Evolutionary conservation across 2,113 vertebrate genomes (phyloP), one percentile per base, ranked within the genome.

Genomic region (Scomber japonicus): DNA sequence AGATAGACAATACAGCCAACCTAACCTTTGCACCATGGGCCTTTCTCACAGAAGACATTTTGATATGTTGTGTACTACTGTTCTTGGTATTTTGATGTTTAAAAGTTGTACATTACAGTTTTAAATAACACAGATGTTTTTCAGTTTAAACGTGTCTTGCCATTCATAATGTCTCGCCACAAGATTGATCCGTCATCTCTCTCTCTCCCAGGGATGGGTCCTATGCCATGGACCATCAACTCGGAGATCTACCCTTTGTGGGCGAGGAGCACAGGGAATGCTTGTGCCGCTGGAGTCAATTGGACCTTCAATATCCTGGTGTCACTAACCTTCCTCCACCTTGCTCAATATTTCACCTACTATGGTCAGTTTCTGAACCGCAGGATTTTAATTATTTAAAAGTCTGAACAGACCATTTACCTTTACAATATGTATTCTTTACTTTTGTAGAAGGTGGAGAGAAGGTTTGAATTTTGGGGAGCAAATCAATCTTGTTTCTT

Each of bases 191-290:
- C 54, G 53, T 73, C 13, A 46, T 49, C 54, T 75, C 13, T 55
- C 1, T 27, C 24, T 64, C 24, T 74, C 13, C 53, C 85, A 96
- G 98, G 98, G 75, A 97, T 99, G 97, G 98, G 98, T 75, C 96
- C 98, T 0, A 99, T 99, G 98, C 98, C 98, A 7, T 99, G 98
- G 98, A 99, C 98, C 0, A 95, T 99, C 83, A 99, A 99, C 93
- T 98, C 98, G 62, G 98, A 99, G 93, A 99, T 99, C 88, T 99
- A 99, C 83, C 98, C 98, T 0, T 95, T 99, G 85, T 99, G 98
- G 98, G 98, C 97, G 11, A 96, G 98, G 90, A 99, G 98, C 87
- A 99, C 97, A n/a, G 98, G 98, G 65, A 99, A 99, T 0, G 98
- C 98, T 0, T 98, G 97, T 69, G 97, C 98, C 1, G 97, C 98